Base-by-base conservation (phyloP, 1,140 invertebrate genomes). In the Drosophila virilis region DNA sequence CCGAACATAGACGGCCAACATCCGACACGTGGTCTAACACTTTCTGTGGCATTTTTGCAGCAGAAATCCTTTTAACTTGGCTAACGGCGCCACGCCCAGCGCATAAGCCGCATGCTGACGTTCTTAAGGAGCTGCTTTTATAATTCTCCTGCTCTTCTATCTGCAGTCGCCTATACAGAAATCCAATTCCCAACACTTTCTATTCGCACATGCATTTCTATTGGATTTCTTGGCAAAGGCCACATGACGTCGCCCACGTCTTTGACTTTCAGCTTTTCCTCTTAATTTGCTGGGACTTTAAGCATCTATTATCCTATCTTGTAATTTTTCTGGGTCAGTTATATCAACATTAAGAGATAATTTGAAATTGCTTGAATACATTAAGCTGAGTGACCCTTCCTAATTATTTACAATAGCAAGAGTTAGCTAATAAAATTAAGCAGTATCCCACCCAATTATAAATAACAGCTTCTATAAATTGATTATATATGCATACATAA, bases 11-110 rank as follows among this genome's bases (percentile, higher is more conserved):
- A 33, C 42, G 55, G 48, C 51, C 62, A 78, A 61, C 61, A 75
- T 85, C 77, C 72, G 77, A 88, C 83, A 86, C 83, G 83, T 86
- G 82, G 82, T 88, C 78, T 79, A 61, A 74, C 72, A 65, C 68
- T 74, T 78, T 74, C 46, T 73, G 66, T 71, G 77, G 77, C 57
- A 61, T 75, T 57, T 28, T 75, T 60, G 80, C 81, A 65, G 62
- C 65, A 72, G 50, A 81, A 88, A 80, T 88, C 84, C 84, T 76
- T 64, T 89, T 77, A 42, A 68, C 57, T 54, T 52, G 40, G 61
- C 33, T 45, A 32, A 32, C 8, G 15, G 6, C 17, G 67, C 83
- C 76, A 83, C 62, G 76, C 80, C 80, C 59, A 32, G 55, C 59
- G 38, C 54, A 75, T 75, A 76, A 72, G 65, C 67, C 78, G 73